Conservation (phyloP, 2,797 vertebrate species). For the Coregonus ussuriensis region DNA sequence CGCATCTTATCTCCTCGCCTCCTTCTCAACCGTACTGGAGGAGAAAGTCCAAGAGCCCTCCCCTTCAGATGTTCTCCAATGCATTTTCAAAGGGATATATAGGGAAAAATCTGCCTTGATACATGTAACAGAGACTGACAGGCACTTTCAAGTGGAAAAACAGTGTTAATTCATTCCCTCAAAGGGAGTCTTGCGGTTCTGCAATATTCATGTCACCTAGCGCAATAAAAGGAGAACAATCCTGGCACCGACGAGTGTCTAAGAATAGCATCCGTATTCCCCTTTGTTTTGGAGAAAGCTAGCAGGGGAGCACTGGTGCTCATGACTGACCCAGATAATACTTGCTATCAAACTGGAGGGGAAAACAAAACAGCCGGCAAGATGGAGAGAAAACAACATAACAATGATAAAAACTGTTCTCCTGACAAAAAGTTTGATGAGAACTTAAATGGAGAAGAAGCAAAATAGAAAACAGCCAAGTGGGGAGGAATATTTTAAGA, state of each 20-base stretch:
- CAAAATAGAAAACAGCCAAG: constrained; percentile 20
- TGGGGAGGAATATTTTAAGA: constrained; percentile 70
- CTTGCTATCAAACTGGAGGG: constrained; percentile 55
- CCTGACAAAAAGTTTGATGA: constrained; percentile 68
- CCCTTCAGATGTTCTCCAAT: constrained; percentile 49
- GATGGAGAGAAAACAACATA: not conserved
- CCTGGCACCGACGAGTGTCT: constrained; percentile 45
- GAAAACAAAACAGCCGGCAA: constrained; percentile 38
- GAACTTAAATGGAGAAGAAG: constrained; percentile 45
- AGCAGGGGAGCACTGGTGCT: constrained; percentile 41
- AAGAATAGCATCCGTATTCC: constrained; percentile 58
- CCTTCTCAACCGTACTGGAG: not conserved
- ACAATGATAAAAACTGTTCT: constrained; percentile 53
- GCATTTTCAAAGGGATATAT: constrained; percentile 49
- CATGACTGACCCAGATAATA: constrained; percentile 74
- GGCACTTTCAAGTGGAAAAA: constrained; percentile 55
- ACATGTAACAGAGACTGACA: constrained; percentile 57
- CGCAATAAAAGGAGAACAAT: constrained; percentile 67
- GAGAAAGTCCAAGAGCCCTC: not conserved
- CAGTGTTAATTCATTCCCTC: constrained; percentile 56
- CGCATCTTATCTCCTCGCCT: not conserved
- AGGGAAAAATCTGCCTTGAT: not conserved
- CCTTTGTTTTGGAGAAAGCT: constrained; percentile 52
- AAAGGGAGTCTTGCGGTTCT: constrained; percentile 49
- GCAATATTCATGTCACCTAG: constrained; percentile 68